A percentile compares a stretch with the other conserved stretches of the same genome.
These are phyloP conservation scores for Hyppa rectilinea DNA, from an alignment of 2,888 invertebrate genomes.

Conservation along the genomic window DNA sequence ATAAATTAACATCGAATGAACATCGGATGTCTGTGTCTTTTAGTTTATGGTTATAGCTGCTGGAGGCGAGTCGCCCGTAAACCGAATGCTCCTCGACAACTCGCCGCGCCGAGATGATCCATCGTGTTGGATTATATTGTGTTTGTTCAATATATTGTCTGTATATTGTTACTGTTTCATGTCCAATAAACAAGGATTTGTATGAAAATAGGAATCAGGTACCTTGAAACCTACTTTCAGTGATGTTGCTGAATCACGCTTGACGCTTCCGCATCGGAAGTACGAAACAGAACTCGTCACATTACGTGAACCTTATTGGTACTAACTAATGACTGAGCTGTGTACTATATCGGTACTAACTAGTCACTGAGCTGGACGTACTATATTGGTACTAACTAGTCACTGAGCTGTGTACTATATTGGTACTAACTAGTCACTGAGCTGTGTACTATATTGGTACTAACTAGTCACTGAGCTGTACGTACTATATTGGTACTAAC, in stretches of 20 bases:
- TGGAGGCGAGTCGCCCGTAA: constrained; percentile 29
- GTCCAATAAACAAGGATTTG: neutral
- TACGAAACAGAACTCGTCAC: neutral
- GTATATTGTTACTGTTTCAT: neutral
- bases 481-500: too few relatives aligned
- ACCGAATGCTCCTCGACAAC: constrained; percentile 27
- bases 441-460: neutral
- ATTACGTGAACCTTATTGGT: neutral
- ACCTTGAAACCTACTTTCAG: neutral
- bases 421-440: too few relatives aligned
- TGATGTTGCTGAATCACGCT: neutral
- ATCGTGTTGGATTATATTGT: constrained; percentile 5
- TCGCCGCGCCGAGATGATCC: constrained; percentile 6
- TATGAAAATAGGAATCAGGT: neutral
- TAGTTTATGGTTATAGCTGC: constrained; percentile 62
- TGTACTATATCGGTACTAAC: too few relatives aligned
- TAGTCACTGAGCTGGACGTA: too few relatives aligned
- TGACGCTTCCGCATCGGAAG: neutral
- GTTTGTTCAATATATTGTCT: constrained; percentile 10
- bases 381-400: neutral
- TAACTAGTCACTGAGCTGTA: neutral
- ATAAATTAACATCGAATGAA: constrained; percentile 66
- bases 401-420: neutral
- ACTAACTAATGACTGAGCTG: neutral
- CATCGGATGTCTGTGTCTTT: constrained; percentile 62